phyloP scores from a whole-genome alignment of 2,797 vertebrate species.

The Vultur gryphus region DNA sequence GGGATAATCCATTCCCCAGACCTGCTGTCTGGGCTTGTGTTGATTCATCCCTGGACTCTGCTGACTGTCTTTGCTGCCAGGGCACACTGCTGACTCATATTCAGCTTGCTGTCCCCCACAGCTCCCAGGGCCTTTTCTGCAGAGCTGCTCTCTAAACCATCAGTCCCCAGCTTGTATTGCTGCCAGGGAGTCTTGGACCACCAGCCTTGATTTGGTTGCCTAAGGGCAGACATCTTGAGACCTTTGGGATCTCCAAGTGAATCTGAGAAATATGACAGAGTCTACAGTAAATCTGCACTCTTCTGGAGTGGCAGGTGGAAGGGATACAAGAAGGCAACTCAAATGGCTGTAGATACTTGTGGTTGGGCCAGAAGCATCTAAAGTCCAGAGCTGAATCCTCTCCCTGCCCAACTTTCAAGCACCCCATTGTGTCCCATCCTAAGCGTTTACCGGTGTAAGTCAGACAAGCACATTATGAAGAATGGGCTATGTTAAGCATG shows the following conservation, averaged over 20 bases:
- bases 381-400: not conserved
- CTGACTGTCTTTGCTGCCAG: not conserved
- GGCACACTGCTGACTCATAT: not conserved
- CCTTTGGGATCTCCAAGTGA: not conserved
- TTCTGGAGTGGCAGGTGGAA: not conserved
- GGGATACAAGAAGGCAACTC: not conserved
- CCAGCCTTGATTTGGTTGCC: not conserved
- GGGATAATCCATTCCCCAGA: not conserved
- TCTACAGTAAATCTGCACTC: not conserved
- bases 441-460: not conserved
- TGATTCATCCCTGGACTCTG: not conserved
- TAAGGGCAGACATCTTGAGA: not conserved
- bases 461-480: not conserved
- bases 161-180: not conserved
- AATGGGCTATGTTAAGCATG: not conserved
- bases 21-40: not conserved
- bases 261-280: not conserved
- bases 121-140: not conserved
- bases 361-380: not conserved
- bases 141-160: not conserved
- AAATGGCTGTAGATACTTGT: not conserved
- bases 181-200: not conserved
- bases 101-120: not conserved
- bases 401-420: not conserved
- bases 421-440: not conserved